These are phyloP conservation scores for Lordiphosa fenestrarum DNA, from an alignment of 2,888 invertebrate genomes.

Conservation along the genomic window DNA sequence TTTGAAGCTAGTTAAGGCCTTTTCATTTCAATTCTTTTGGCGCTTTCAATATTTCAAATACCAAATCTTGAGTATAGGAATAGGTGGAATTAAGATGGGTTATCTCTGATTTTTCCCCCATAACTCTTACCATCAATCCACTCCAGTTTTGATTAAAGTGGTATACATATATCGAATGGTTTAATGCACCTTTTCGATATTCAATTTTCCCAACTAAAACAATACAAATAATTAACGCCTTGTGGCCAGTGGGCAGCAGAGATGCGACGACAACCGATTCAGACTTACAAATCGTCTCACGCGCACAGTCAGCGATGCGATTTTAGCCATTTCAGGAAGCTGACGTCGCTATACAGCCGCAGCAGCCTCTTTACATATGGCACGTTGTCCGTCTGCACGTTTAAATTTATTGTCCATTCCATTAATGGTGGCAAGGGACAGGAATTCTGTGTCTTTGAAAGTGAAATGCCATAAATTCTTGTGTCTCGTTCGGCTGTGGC, in stretches of 20 bases:
- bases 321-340: conserved; percentile 65
- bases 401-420: conserved; percentile 72
- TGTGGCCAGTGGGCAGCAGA: conserved; percentile 46
- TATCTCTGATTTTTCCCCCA: no score
- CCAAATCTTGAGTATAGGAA: no score
- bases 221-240: conserved; percentile 49
- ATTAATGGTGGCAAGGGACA: conserved; percentile 72
- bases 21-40: no score
- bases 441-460: conserved; percentile 70
- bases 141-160: no score
- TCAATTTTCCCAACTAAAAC: no score
- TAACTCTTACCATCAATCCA: no score
- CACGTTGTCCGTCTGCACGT: conserved; percentile 72
- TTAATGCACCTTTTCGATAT: no score
- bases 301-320: conserved; percentile 50
- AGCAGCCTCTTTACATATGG: conserved; percentile 64
- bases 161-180: no score
- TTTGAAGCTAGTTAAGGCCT: no score
- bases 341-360: conserved; percentile 42
- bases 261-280: conserved; percentile 36
- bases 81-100: no score
- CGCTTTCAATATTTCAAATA: no score
- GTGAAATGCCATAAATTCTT: conserved; percentile 74
- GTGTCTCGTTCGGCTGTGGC: conserved; percentile 54
- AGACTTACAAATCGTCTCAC: conserved; percentile 66